These are phyloP conservation scores for Periplaneta americana DNA, from an alignment of 1,140 invertebrate species.

Conservation along the genomic window DNA sequence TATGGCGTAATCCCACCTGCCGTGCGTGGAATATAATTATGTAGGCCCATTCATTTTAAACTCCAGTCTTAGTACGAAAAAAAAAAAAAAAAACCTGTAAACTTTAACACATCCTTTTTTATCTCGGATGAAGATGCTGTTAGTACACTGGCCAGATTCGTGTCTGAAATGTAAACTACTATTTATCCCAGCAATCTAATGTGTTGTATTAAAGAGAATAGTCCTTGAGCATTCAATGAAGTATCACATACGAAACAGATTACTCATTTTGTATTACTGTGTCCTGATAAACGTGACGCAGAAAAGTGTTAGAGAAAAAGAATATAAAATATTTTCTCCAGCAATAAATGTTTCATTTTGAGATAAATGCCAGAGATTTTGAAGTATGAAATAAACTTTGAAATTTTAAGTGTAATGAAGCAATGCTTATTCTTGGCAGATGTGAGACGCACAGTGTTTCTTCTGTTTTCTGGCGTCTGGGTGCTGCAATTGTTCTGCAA, in stretches of 20 bases:
- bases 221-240: not conserved
- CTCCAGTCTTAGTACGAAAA: not conserved
- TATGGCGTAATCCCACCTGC: not conserved
- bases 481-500: too few relatives aligned
- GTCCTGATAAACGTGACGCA: too few relatives aligned
- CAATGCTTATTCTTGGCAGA: too few relatives aligned
- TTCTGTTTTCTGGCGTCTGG: too few relatives aligned
- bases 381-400: too few relatives aligned
- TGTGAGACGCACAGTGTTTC: too few relatives aligned
- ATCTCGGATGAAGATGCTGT: not conserved
- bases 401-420: too few relatives aligned
- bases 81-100: not conserved
- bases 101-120: not conserved
- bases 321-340: too few relatives aligned
- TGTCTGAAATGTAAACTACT: not conserved
- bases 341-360: too few relatives aligned
- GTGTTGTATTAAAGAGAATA: not conserved
- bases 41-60: not conserved
- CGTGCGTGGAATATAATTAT: not conserved
- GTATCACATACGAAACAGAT: too few relatives aligned
- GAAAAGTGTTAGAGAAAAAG: too few relatives aligned
- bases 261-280: not conserved
- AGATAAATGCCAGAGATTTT: too few relatives aligned
- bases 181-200: not conserved
- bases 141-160: not conserved